These are phyloP conservation scores for Alligator sinensis DNA, from an alignment of 2,113 vertebrate genomes.

Conservation along the genomic window DNA sequence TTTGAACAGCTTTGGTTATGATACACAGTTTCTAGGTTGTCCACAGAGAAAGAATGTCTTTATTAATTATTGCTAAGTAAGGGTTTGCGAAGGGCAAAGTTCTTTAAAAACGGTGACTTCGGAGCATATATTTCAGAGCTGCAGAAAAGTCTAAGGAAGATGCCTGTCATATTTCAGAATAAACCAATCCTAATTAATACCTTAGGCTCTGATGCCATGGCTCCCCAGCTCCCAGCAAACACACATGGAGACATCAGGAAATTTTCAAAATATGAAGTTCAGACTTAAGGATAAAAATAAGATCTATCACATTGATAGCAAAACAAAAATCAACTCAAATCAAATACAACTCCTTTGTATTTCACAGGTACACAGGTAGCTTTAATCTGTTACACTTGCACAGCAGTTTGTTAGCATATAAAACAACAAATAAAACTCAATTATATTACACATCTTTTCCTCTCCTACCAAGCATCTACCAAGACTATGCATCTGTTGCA, in stretches of 20 bases:
- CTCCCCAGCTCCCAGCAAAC: neutral
- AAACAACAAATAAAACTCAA: neutral
- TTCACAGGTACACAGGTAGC: neutral
- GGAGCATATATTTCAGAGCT: slow-evolving; percentile 3
- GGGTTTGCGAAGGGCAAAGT: neutral
- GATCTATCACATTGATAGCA: neutral
- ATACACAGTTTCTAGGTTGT: slow-evolving; percentile 4
- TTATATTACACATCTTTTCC: no score
- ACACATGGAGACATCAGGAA: neutral
- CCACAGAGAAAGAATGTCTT: slow-evolving; percentile 9
- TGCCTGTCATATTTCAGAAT: slow-evolving; percentile 2
- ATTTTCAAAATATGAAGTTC: neutral
- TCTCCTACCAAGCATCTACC: no score
- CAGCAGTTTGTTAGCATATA: neutral
- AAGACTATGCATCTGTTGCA: neutral
- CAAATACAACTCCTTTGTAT: neutral
- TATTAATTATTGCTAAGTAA: neutral
- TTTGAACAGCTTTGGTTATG: slow-evolving; percentile 1
- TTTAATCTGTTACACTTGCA: neutral
- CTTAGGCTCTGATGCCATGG: neutral
- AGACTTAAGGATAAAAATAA: neutral
- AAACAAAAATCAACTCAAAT: neutral
- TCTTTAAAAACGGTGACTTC: neutral
- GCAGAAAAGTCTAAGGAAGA: neutral
- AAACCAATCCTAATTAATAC: slow-evolving; percentile 11